Evolutionary conservation across 2,888 invertebrate genomes (phyloP).

Genomic region (Hydrotaea diabolus): DNA sequence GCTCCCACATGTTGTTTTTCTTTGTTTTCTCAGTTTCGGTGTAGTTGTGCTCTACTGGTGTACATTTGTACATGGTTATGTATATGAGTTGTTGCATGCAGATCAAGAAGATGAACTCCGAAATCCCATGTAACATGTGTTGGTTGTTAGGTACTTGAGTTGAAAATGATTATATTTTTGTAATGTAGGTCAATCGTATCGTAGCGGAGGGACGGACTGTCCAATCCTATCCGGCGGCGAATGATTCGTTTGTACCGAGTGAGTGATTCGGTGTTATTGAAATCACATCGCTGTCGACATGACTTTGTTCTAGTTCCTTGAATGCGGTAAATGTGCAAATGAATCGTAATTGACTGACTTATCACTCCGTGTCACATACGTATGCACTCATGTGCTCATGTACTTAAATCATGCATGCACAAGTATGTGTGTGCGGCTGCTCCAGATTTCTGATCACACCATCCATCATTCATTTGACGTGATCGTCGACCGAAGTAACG

Average conservation of each 20-base stretch:
- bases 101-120: conserved; percentile 12
- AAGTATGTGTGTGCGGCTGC: not conserved
- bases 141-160: conserved; percentile 58
- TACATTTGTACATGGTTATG: not conserved
- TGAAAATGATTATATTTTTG: conserved; percentile 14
- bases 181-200: not conserved
- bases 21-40: not conserved
- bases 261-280: too few species aligned
- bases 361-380: not conserved
- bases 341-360: not conserved
- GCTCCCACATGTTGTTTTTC: not conserved
- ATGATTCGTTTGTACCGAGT: not conserved
- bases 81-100: too few species aligned
- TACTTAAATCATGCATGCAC: not conserved
- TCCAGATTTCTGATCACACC: conserved; percentile 8
- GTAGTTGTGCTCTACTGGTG: too few species aligned
- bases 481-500: too few species aligned
- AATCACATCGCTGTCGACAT: too few species aligned
- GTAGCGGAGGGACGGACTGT: too few species aligned
- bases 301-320: not conserved
- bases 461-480: not conserved
- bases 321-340: too few species aligned
- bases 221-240: not conserved
- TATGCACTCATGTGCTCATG: too few species aligned
- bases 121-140: conserved; percentile 36